Percentiles rank a stretch among this genome's conserved stretches.
These are phyloP conservation scores for Nyctibius bracteatus DNA, from an alignment of 2,113 vertebrate species.

Conservation along the genomic window DNA sequence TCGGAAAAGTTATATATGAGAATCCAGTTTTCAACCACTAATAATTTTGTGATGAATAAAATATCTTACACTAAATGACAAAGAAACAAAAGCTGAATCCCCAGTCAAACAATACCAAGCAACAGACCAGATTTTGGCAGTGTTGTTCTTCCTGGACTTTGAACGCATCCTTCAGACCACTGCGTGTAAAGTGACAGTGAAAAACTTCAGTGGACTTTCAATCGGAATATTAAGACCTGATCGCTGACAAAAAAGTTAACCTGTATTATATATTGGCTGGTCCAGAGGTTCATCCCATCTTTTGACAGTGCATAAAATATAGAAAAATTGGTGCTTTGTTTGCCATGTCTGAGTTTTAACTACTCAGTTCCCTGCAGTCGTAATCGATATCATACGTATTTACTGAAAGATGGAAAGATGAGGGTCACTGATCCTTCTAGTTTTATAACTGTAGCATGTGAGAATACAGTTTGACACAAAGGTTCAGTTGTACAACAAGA, in stretches of 20 bases:
- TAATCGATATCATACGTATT: neutral
- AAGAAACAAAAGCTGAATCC: neutral
- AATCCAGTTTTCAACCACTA: neutral
- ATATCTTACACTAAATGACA: neutral
- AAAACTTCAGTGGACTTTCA: neutral
- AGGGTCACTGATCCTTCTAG: neutral
- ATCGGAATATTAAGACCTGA: neutral
- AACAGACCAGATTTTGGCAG: neutral
- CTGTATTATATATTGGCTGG: neutral
- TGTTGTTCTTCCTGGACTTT: neutral
- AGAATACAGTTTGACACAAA: neutral
- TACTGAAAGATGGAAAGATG: neutral
- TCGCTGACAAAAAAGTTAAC: neutral
- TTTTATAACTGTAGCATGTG: neutral
- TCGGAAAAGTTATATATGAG: neutral
- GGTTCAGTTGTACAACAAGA: neutral
- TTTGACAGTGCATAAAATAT: neutral
- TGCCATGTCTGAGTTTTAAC: fast-evolving
- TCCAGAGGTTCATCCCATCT: neutral
- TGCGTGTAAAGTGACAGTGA: neutral
- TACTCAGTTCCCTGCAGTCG: neutral
- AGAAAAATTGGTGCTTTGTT: neutral
- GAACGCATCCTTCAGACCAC: neutral
- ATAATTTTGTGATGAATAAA: neutral
- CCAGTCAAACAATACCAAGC: neutral